Conservation (phyloP, 2,797 vertebrate species). For the Hydrophis major region DNA sequence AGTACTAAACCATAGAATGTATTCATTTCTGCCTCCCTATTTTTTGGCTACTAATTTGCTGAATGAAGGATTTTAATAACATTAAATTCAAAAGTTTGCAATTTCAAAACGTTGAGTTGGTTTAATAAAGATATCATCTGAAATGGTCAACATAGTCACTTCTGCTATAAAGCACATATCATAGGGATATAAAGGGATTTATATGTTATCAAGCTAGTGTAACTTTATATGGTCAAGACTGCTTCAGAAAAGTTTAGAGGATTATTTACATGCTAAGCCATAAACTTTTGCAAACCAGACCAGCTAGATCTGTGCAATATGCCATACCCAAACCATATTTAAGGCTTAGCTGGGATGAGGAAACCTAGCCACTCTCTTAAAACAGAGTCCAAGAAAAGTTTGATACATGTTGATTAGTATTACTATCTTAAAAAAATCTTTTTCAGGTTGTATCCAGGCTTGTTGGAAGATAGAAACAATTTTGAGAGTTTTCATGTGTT, state of each 20-base stretch:
- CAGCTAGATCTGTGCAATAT: neutral
- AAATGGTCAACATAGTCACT: neutral
- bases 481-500: neutral
- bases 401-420: neutral
- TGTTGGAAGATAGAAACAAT: neutral
- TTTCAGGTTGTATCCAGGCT: neutral
- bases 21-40: neutral
- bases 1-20: neutral
- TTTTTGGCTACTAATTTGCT: neutral
- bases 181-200: neutral
- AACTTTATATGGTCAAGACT: neutral
- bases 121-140: neutral
- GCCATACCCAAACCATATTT: neutral
- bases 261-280: neutral
- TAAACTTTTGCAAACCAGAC: neutral
- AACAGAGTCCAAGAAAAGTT: neutral
- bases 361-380: neutral
- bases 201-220: neutral
- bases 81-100: neutral
- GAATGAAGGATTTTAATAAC: neutral
- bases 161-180: neutral
- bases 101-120: neutral
- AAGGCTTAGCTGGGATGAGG: neutral
- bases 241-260: neutral
- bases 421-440: neutral